Conservation (phyloP, 2,888 invertebrate genomes). For the Clanis bilineata region DNA sequence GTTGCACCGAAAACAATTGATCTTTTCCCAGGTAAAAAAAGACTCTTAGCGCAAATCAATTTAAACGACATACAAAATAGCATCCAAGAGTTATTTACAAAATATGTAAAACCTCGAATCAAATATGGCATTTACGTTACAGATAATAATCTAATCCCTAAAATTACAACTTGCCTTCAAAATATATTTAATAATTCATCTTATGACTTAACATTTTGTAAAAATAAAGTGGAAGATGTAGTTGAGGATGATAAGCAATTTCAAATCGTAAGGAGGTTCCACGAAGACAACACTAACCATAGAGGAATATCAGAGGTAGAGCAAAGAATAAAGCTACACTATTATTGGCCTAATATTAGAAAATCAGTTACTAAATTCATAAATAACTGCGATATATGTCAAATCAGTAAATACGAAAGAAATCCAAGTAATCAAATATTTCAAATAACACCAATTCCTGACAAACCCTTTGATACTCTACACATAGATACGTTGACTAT, state of each 20-base stretch:
- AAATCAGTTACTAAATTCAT: conserved; percentile 4
- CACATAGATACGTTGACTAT: conserved; percentile 25
- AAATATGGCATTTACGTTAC: too few relatives aligned
- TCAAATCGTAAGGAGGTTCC: conserved; percentile 15
- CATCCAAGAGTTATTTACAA: too few relatives aligned
- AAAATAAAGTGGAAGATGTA: too few relatives aligned
- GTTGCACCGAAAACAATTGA: too few relatives aligned
- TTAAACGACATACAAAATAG: too few relatives aligned
- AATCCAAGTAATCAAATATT: conserved; percentile 8
- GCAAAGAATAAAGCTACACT: conserved; percentile 4
- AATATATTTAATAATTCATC: conserved; percentile 21
- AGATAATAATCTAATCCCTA: too few relatives aligned
- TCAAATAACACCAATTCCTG: conserved; percentile 23
- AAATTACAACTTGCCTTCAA: conserved; percentile 15
- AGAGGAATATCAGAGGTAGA: conserved; percentile 17
- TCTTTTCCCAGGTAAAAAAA: too few relatives aligned
- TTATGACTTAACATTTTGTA: conserved; percentile 19
- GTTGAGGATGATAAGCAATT: conserved; percentile 23
- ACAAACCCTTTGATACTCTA: conserved; percentile 18
- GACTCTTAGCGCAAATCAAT: too few relatives aligned
- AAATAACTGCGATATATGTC: conserved; percentile 15
- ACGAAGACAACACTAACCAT: conserved; percentile 20
- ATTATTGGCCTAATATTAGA: conserved; percentile 14
- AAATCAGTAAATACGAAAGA: conserved; percentile 14
- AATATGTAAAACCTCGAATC: too few relatives aligned